Evolutionary conservation across 2,113 vertebrate species (phyloP).

Genomic region (Phyllostomus discolor): DNA sequence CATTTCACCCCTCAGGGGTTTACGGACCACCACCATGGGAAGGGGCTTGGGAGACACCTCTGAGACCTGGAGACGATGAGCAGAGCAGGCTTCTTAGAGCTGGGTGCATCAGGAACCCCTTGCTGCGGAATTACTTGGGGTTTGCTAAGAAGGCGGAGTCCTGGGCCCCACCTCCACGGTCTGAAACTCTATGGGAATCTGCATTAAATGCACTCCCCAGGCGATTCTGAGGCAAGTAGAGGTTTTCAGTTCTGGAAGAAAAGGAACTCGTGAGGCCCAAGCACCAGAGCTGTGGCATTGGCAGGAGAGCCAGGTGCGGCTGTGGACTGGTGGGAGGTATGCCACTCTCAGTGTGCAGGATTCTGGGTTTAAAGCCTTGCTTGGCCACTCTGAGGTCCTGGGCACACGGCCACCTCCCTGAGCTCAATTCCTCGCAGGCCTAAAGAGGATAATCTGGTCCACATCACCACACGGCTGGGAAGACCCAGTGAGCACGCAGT

Average conservation of each 20-base stretch:
- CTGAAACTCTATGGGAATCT: background rate
- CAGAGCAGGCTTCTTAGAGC: background rate
- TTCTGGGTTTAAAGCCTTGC: background rate
- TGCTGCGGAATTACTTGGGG: background rate
- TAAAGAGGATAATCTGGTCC: fast-evolving
- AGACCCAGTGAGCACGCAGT: fast-evolving
- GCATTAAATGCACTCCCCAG: background rate
- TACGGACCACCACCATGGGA: background rate
- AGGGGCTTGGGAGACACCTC: background rate
- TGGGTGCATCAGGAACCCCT: background rate
- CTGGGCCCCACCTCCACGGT: background rate
- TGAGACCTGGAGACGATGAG: too few relatives aligned
- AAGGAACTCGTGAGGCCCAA: background rate
- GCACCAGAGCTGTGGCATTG: background rate
- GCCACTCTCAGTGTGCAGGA: fast-evolving
- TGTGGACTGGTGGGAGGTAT: background rate
- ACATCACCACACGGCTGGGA: fast-evolving
- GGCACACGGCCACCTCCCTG: background rate
- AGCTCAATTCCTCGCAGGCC: background rate
- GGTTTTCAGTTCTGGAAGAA: background rate
- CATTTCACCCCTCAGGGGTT: background rate
- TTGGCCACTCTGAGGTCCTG: fast-evolving
- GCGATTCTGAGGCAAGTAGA: background rate
- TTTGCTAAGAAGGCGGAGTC: background rate
- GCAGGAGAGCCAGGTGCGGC: background rate